A percentile compares a stretch with the other conserved stretches of the same genome.
These are phyloP conservation scores for Archivesica marissinica DNA, from an alignment of 1,140 invertebrate species.

Conservation along the genomic window DNA sequence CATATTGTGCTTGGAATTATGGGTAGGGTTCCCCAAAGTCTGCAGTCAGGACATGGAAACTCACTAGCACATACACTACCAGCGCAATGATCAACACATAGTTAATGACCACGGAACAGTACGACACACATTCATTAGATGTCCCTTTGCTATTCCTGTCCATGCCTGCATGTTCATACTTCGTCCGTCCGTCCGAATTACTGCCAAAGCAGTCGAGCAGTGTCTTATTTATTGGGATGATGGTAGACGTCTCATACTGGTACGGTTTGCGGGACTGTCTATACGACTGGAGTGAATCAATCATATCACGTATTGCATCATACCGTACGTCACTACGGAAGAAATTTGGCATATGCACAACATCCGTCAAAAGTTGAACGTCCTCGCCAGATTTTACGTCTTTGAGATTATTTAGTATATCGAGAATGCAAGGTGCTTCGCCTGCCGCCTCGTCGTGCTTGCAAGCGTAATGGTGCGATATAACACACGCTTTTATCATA, in stretches of 20 bases:
- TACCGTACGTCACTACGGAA: constrained; percentile 9
- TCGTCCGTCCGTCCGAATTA: neutral
- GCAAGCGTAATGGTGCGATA: constrained; percentile 2
- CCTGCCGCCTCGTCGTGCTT: neutral
- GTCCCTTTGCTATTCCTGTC: neutral
- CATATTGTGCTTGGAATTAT: no score
- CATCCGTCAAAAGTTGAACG: constrained; percentile 8
- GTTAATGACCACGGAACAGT: neutral
- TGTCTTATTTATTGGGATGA: neutral
- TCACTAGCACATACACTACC: neutral
- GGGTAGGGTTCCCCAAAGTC: constrained; percentile 11
- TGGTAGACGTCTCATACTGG: neutral
- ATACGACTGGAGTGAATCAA: neutral
- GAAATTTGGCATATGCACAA: constrained; percentile 27
- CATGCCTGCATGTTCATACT: neutral
- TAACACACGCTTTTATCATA: neutral
- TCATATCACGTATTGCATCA: neutral
- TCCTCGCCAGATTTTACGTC: constrained; percentile 9
- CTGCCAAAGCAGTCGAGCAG: neutral
- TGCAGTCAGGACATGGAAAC: constrained; percentile 2
- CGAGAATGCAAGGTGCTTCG: neutral
- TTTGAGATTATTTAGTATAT: neutral
- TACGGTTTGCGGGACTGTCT: neutral
- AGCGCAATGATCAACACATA: constrained; percentile 22
- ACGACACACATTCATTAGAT: neutral